Conservation (phyloP, 2,888 invertebrate genomes). For the Glaucopsyche alexis region DNA sequence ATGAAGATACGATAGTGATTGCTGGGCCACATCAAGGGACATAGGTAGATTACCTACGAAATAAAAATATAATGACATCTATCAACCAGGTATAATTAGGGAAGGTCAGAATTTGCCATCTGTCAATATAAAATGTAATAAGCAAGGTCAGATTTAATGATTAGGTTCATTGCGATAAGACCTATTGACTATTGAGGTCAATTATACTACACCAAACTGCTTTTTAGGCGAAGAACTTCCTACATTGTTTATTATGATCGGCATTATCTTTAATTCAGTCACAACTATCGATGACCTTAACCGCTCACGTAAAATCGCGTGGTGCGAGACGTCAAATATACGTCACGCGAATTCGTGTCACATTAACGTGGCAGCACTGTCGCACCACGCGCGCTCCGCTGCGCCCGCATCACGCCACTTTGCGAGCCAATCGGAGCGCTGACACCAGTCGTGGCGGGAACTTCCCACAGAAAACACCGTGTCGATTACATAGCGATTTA, state of each 20-base stretch:
- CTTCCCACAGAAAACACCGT: conserved; percentile 37
- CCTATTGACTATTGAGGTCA: neutral
- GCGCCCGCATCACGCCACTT: conserved; percentile 66
- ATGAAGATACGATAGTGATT: too few relatives aligned
- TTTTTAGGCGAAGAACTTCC: neutral
- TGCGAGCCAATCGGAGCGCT: conserved; percentile 58
- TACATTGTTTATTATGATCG: conserved; percentile 3
- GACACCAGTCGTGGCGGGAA: conserved; percentile 54
- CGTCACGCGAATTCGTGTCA: conserved; percentile 40
- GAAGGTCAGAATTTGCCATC: neutral
- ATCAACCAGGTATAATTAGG: neutral
- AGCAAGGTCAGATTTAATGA: neutral
- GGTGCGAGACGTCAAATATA: conserved; percentile 47
- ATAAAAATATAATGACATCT: too few relatives aligned
- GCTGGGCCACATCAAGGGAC: too few relatives aligned
- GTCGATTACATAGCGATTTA: conserved; percentile 6
- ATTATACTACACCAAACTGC: neutral
- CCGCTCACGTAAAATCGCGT: conserved; percentile 46
- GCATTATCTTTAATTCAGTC: conserved; percentile 10
- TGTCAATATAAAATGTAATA: neutral
- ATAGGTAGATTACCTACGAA: too few relatives aligned
- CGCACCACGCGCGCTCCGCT: conserved; percentile 41
- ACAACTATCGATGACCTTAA: conserved; percentile 43
- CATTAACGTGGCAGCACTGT: conserved; percentile 55
- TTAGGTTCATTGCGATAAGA: neutral